A percentile compares a stretch with the other conserved stretches of the same genome.
Evolutionary conservation across 2,113 vertebrate species (phyloP).

Genomic region (Aegotheles bennettii): DNA sequence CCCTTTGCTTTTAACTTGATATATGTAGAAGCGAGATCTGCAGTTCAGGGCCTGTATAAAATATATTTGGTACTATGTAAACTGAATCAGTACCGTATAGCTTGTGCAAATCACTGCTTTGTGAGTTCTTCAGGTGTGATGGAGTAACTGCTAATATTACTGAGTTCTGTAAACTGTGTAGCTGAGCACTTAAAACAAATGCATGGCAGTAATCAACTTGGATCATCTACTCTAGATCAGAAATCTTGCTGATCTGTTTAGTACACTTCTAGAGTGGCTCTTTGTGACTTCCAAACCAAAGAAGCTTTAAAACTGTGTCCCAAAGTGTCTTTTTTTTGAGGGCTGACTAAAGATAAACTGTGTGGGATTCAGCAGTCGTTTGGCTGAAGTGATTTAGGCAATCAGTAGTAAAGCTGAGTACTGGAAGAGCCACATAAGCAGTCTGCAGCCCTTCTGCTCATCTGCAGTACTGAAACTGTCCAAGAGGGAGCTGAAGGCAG

Average conservation of each 20-base stretch:
- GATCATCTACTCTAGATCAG: background rate
- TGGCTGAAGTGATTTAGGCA: background rate
- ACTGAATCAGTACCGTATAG: background rate
- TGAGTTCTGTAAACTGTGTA: background rate
- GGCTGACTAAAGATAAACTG: accelerated
- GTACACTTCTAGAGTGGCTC: background rate
- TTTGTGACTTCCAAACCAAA: background rate
- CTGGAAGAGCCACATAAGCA: accelerated
- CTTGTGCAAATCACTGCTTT: background rate
- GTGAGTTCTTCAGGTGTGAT: background rate
- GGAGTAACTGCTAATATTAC: background rate
- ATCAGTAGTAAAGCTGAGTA: background rate
- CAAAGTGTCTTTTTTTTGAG: background rate
- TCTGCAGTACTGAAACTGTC: background rate
- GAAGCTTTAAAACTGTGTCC: background rate
- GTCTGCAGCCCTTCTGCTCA: accelerated
- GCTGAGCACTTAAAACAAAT: background rate
- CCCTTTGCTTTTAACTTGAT: background rate
- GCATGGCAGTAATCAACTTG: background rate
- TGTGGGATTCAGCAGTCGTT: background rate
- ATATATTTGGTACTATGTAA: background rate
- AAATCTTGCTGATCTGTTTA: accelerated
- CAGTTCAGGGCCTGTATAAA: background rate
- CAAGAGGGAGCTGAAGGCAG: background rate
- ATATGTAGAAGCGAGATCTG: background rate